These are phyloP conservation scores for Siderastrea radians DNA, from an alignment of 92 coral and sea anemone genomes.

Conservation along the genomic window DNA sequence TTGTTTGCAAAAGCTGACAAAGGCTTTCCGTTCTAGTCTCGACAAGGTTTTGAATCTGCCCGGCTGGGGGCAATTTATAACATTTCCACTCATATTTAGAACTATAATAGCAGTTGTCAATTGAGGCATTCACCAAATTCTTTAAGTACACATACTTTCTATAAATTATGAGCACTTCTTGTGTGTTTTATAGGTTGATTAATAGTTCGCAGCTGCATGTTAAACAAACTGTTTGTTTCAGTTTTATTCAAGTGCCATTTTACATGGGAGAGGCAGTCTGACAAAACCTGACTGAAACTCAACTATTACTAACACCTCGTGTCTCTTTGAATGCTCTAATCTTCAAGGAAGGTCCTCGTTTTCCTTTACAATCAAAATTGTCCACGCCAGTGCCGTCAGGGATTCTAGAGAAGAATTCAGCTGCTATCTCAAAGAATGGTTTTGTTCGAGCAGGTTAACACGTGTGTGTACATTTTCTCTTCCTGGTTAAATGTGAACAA, in stretches of 20 bases:
- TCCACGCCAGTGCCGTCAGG: background rate
- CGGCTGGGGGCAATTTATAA: conserved; percentile 81
- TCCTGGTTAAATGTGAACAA: background rate
- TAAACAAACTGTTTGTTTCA: background rate
- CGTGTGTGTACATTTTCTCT: conserved; percentile 14
- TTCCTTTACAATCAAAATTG: background rate
- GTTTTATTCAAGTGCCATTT: background rate
- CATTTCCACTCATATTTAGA: conserved; percentile 43
- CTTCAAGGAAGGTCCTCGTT: background rate
- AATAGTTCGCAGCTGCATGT: background rate
- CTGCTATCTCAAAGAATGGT: conserved; percentile 5
- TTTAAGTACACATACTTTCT: conserved; percentile 20
- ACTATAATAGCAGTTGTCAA: conserved; percentile 43
- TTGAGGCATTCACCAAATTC: conserved; percentile 53
- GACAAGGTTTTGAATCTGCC: conserved; percentile 56
- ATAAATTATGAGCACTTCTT: background rate
- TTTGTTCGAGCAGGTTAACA: conserved; percentile 25
- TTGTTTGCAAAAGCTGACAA: conserved; percentile 59
- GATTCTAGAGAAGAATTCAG: background rate
- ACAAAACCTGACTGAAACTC: background rate
- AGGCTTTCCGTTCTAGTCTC: conserved; percentile 58
- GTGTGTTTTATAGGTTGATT: background rate
- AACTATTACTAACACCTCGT: background rate
- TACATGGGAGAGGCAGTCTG: background rate
- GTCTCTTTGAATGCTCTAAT: conserved; percentile 4